These are phyloP conservation scores for Pasiphila rectangulata DNA, from an alignment of 2,888 invertebrate species.

Conservation along the genomic window DNA sequence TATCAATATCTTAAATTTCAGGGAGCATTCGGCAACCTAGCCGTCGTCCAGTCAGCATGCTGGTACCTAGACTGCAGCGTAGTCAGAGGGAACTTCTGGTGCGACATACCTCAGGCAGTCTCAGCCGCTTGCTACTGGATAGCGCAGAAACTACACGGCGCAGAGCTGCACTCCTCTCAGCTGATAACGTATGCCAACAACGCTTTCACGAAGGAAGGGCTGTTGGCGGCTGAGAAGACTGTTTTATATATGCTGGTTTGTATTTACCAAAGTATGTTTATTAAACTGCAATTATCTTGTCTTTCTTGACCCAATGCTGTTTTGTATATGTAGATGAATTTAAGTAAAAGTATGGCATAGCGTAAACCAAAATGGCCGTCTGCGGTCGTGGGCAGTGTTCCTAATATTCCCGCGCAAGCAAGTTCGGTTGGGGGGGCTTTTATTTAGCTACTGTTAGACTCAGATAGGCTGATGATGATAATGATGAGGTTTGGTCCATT, in stretches of 20 bases:
- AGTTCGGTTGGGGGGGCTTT: no score
- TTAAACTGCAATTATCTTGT: background rate
- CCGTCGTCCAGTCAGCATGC: conserved; percentile 54
- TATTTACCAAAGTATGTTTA: background rate
- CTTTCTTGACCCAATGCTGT: no score
- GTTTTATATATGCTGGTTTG: conserved; percentile 55
- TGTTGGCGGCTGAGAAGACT: conserved; percentile 50
- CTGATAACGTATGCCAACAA: conserved; percentile 47
- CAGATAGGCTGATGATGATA: no score
- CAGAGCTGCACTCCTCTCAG: conserved; percentile 36
- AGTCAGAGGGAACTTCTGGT: conserved; percentile 35
- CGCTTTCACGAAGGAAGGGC: conserved; percentile 44
- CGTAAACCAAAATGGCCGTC: no score
- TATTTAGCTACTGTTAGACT: no score
- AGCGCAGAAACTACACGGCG: conserved; percentile 57
- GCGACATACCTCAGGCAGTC: conserved; percentile 55
- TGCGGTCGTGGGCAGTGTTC: no score
- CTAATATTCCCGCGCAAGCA: no score
- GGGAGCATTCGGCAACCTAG: conserved; percentile 56
- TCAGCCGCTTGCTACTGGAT: conserved; percentile 69
- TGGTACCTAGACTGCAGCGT: conserved; percentile 63
- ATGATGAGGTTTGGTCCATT: no score
- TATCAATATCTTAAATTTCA: no score
- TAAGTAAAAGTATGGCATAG: no score
- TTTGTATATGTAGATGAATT: no score